phyloP scores from a whole-genome alignment of 2,888 invertebrate species.

The Dynastes tityus region DNA sequence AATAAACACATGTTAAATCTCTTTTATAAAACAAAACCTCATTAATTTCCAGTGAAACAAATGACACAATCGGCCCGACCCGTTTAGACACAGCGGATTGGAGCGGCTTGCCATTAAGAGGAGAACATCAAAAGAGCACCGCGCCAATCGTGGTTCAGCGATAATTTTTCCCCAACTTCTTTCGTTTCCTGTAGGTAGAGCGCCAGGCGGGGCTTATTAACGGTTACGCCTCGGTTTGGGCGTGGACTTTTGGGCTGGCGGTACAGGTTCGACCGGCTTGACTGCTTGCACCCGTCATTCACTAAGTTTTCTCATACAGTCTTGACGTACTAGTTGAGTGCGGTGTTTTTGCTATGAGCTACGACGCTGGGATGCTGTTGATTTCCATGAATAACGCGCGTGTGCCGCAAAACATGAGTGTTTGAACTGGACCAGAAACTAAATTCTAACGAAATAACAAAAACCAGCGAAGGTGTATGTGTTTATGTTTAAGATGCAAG shows the following conservation, averaged over 20 bases:
- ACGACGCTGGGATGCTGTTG: slow-evolving; percentile 17
- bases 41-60: slow-evolving; percentile 69
- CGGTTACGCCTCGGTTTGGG: slow-evolving; percentile 56
- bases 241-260: slow-evolving; percentile 49
- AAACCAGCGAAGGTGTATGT: background rate
- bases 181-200: slow-evolving; percentile 41
- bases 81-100: slow-evolving; percentile 57
- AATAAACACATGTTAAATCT: slow-evolving; percentile 70
- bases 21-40: slow-evolving; percentile 69
- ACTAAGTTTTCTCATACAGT: slow-evolving; percentile 43
- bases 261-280: slow-evolving; percentile 61
- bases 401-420: slow-evolving; percentile 19
- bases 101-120: slow-evolving; percentile 57
- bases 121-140: slow-evolving; percentile 55
- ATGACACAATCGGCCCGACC: slow-evolving; percentile 65
- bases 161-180: slow-evolving; percentile 48
- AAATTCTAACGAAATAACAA: background rate
- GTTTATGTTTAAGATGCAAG: slow-evolving; percentile 65
- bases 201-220: slow-evolving; percentile 29
- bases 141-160: slow-evolving; percentile 54
- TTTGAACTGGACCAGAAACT: background rate
- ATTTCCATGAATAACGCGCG: slow-evolving; percentile 7
- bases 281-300: slow-evolving; percentile 59
- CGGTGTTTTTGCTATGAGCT: slow-evolving; percentile 40
- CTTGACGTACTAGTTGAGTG: slow-evolving; percentile 47